Evolutionary conservation across 2,888 invertebrate species (phyloP).

Genomic region (Zeuzera pyrina): DNA sequence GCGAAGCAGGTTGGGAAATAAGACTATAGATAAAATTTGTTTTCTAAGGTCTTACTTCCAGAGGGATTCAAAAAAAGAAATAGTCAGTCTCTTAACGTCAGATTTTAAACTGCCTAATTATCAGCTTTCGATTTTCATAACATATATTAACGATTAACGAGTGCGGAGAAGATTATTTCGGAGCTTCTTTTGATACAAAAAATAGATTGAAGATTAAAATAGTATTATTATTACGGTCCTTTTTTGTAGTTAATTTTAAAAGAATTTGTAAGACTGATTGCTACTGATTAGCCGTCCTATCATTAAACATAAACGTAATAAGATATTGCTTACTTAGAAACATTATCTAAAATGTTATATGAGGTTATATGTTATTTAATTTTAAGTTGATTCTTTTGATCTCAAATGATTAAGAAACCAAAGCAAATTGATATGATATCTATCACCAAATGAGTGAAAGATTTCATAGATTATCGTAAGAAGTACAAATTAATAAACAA

Average conservation of each 20-base stretch:
- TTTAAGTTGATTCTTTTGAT: not conserved
- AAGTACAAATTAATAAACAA: constrained; percentile 5
- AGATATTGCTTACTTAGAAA: constrained; percentile 5
- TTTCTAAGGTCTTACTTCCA: not conserved
- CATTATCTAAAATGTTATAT: constrained; percentile 4
- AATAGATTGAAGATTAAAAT: not conserved
- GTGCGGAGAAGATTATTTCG: not conserved
- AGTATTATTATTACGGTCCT: not conserved
- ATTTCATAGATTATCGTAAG: constrained; percentile 5
- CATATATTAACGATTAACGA: not conserved
- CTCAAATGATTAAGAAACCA: constrained; percentile 3
- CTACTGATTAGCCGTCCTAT: constrained; percentile 6
- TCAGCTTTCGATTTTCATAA: too few species aligned
- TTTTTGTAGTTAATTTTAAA: not conserved
- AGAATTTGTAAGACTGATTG: not conserved
- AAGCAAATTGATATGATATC: constrained; percentile 4
- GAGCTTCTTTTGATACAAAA: not conserved
- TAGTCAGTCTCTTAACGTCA: too few species aligned
- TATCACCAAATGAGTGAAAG: constrained; percentile 5
- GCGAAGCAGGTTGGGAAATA: not conserved
- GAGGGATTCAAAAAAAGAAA: not conserved
- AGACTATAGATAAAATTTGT: not conserved
- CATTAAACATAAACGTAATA: constrained; percentile 5
- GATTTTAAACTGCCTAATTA: too few species aligned
- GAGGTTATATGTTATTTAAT: not conserved